Base-by-base conservation (phyloP, 1,140 invertebrate species). In the Diabrotica virgifera region DNA sequence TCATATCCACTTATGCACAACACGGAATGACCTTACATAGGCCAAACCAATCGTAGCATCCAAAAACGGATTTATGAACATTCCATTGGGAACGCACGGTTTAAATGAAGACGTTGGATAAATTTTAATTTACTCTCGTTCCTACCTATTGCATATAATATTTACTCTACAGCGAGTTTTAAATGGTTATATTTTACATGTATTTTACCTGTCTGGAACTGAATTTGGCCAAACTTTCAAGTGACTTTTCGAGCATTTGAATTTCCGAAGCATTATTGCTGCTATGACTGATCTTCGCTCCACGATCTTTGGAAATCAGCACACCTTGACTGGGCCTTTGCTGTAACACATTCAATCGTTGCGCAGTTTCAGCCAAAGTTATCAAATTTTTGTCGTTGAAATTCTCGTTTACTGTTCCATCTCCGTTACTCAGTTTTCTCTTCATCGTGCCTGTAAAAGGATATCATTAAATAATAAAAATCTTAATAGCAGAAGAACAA, bases 351-450 rank as follows among this genome's bases (percentile, higher is more conserved):
- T 60, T 72, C 40, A 69, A 56, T 53, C 66, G 61, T 53, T 72
- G 71, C 35, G 65, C 66, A 12, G 62, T 68, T 57, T 69, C 73
- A 9, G 71, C 50, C 52, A 71, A 50, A 12, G 62, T 68, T 12
- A 73, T 71, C 14, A 72, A 52, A 46, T 72, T 72, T 53, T 70
- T 71, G 24, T 74, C 68, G 52, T 36, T 60, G 9, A 52, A 52
- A 50, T 63, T 64, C 11, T 64, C 62, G 58, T 24, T 50, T 11
- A 59, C 51, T n/a, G 59, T 51, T 5, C 11, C 38, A 40, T 59
- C 58, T 53, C 76, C 76, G 63, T 66, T 70, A 40, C 63, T 67
- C n/a, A 73, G 71, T 62, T 77, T 78, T 12, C 76, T 51, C 60
- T 77, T 78, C 24, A 72, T 66, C 53, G 66, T 70, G 11, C 71